Base-by-base conservation (phyloP, 1,140 invertebrate genomes). In the Mamestra configurata region DNA sequence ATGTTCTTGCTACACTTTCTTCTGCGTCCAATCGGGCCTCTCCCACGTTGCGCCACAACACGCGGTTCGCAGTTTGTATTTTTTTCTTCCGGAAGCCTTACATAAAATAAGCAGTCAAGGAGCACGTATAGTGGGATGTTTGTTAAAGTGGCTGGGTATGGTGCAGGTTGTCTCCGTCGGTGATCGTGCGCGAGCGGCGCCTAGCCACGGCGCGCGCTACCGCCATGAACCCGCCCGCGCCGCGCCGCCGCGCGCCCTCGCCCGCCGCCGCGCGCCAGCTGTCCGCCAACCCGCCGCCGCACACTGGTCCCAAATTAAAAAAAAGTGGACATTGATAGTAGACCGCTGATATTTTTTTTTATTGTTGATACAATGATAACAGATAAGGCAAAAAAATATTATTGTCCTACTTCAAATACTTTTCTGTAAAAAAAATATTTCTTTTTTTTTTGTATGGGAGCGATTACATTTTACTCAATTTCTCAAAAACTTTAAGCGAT, bases 221-320 rank as follows among this genome's bases (percentile, higher is more conserved):
- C 84, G 89, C 97, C 57, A 97, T 97, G 97, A 97, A 97, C 91
- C 96, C 96, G 75, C 96, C 96, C 1, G 96, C 96, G 83, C 97
- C 96, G 70, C 95, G 96, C 3, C 90, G 93, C 55, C 92, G 94
- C 27, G 92, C 92, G 18, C 89, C 93, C 46, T 95, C 94, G 27
- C 27, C 93, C 95, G 59, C 89, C 95, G 86, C 88, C 96, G 91
- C 95, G 88, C 87, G 95, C 49, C 95, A 92, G 83, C 84, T 90
- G n/a, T 89, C 94, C 57, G 92, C 86, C 84, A 95, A 96, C 95
- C n/a, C n/a, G n/a, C n/a, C n/a, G n/a, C n/a, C n/a, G n/a, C n/a
- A n/a, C n/a, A n/a, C n/a, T n/a, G n/a, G n/a, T n/a, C n/a, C n/a
- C n/a, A n/a, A n/a, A n/a, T n/a, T n/a, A n/a, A n/a, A n/a, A n/a